Conservation (phyloP, 64 coral and sea anemone genomes). For the Trachythela sp. region DNA sequence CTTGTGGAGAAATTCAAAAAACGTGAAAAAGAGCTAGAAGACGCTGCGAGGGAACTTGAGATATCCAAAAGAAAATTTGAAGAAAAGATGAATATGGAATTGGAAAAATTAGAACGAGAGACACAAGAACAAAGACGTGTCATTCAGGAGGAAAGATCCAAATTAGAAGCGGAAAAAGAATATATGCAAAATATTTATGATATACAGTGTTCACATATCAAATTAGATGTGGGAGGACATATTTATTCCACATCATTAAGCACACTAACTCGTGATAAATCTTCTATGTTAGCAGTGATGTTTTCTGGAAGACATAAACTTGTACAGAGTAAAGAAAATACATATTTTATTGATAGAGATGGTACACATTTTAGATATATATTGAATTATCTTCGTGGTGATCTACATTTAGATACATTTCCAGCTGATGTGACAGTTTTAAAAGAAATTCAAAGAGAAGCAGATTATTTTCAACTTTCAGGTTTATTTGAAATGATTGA, state of each 20-base stretch:
- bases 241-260: slow-evolving; percentile 73
- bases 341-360: slow-evolving; percentile 93
- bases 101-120: slow-evolving; percentile 53
- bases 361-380: slow-evolving; percentile 89
- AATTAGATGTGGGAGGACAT: slow-evolving; percentile 88
- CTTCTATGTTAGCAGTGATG: slow-evolving; percentile 90
- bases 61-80: slow-evolving; percentile 63
- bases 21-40: slow-evolving; percentile 70
- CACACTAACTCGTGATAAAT: slow-evolving; percentile 71
- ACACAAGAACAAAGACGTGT: slow-evolving; percentile 53
- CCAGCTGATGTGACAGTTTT: slow-evolving; percentile 76
- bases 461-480: slow-evolving; percentile 77
- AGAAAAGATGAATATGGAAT: slow-evolving; percentile 60
- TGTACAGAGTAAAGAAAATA: slow-evolving; percentile 57
- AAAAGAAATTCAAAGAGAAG: slow-evolving; percentile 82
- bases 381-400: slow-evolving; percentile 92
- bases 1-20: slow-evolving; percentile 71
- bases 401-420: slow-evolving; percentile 68
- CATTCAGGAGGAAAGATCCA: slow-evolving; percentile 61
- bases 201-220: slow-evolving; percentile 74
- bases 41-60: slow-evolving; percentile 49
- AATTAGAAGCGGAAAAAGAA: slow-evolving; percentile 66
- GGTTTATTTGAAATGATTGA: slow-evolving; percentile 65
- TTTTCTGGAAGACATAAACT: slow-evolving; percentile 91
- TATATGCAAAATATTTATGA: slow-evolving; percentile 73